Conservation (phyloP, 1,140 invertebrate species). For the Eciton burchellii region DNA sequence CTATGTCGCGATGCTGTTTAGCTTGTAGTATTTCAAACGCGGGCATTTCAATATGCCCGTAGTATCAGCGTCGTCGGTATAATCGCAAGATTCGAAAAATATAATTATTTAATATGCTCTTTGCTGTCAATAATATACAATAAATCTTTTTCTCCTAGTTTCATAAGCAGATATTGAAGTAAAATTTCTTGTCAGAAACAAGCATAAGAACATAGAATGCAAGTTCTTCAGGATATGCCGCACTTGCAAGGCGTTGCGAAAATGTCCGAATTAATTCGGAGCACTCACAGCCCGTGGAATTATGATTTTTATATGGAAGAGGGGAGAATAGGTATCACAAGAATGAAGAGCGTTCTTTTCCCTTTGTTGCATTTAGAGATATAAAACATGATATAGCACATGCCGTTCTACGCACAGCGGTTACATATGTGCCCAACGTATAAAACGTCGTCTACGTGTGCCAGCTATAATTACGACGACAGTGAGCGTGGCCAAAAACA, state of each 20-base stretch:
- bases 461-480: slow-evolving; percentile 47
- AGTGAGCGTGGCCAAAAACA: slow-evolving; percentile 37
- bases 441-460: slow-evolving; percentile 53
- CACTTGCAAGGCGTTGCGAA: neutral
- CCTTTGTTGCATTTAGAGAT: slow-evolving; percentile 32
- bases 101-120: too few species aligned
- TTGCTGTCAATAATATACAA: too few species aligned
- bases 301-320: slow-evolving; percentile 18
- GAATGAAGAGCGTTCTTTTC: slow-evolving; percentile 35
- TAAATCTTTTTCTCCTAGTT: neutral
- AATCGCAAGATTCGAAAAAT: neutral
- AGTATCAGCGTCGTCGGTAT: neutral
- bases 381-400: slow-evolving; percentile 47
- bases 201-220: neutral
- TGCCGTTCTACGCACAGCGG: slow-evolving; percentile 35
- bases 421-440: slow-evolving; percentile 55
- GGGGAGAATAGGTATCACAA: slow-evolving; percentile 64
- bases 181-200: slow-evolving; percentile 1
- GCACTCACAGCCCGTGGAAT: slow-evolving; percentile 12
- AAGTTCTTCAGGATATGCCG: neutral
- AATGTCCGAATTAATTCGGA: slow-evolving; percentile 24
- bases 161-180: neutral
- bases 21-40: neutral
- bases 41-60: neutral
- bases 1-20: slow-evolving; percentile 5